A percentile compares a stretch with the other conserved stretches of the same genome.
phyloP scores from a whole-genome alignment of 2,888 invertebrate species.

The Pterobdella sp. region DNA sequence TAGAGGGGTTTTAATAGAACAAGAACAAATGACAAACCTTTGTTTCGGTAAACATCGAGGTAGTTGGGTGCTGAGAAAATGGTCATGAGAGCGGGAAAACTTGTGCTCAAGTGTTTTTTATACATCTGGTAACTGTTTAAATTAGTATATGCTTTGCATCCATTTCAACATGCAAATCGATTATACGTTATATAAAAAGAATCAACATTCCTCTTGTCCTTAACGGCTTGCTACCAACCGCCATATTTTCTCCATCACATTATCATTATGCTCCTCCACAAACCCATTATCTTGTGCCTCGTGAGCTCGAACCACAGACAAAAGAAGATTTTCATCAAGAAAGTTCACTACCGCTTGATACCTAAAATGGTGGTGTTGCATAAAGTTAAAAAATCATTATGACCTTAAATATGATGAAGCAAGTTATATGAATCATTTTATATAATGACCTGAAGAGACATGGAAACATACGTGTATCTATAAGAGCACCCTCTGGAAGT shows the following conservation, averaged over 20 bases:
- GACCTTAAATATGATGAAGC: neutral
- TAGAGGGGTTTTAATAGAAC: neutral
- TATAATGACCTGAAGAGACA: neutral
- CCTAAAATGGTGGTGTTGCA: constrained; percentile 3
- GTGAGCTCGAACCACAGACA: constrained; percentile 30
- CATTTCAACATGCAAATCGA: too few species aligned
- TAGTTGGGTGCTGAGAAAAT: constrained; percentile 99
- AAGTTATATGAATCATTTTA: neutral
- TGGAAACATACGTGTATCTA: constrained; percentile 60
- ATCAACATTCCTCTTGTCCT: too few species aligned
- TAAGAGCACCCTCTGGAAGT: constrained; percentile 29
- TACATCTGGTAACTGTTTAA: constrained; percentile 85
- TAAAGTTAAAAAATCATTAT: neutral
- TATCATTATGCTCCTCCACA: too few species aligned
- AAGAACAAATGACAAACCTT: constrained; percentile 51
- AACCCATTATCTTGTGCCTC: constrained; percentile 31
- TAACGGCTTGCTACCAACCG: too few species aligned
- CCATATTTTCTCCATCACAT: too few species aligned
- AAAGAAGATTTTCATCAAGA: constrained; percentile 24
- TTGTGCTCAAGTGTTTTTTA: constrained; percentile 98
- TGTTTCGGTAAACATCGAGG: constrained; percentile 99
- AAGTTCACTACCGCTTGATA: constrained; percentile 27
- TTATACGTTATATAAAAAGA: too few species aligned
- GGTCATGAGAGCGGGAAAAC: constrained; percentile 97
- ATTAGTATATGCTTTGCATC: neutral